phyloP scores from a whole-genome alignment of 2,113 vertebrate genomes.

The Ictalurus punctatus region DNA sequence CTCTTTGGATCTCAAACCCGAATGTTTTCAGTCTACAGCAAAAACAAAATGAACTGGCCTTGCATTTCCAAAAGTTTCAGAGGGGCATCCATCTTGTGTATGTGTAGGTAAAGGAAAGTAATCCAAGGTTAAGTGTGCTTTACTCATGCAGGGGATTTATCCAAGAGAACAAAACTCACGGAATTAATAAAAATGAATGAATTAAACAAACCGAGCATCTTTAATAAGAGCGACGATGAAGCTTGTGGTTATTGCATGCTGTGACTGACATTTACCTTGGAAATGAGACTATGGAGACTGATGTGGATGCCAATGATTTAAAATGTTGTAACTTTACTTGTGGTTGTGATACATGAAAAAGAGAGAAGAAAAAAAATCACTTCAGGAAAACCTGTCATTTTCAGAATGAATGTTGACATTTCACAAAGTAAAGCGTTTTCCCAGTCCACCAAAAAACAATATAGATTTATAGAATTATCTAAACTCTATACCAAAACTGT shows the following conservation, averaged over 20 bases:
- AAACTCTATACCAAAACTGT: neutral
- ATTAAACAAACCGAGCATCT: neutral
- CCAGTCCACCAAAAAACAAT: neutral
- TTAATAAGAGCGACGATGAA: neutral
- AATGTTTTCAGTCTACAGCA: too few species aligned
- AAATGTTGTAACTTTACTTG: neutral
- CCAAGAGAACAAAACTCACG: neutral
- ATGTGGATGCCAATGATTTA: neutral
- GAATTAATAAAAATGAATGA: neutral
- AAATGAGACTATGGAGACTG: neutral
- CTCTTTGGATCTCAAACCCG: too few species aligned
- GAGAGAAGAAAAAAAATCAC: neutral
- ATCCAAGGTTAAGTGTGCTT: neutral
- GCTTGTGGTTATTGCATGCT: neutral
- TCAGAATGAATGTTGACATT: neutral
- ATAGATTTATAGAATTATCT: neutral
- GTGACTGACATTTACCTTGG: slow-evolving; percentile 1
- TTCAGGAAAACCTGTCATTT: neutral
- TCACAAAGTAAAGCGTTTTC: neutral
- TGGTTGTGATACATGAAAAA: neutral
- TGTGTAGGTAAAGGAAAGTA: neutral
- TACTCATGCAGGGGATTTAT: neutral
- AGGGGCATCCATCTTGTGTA: neutral
- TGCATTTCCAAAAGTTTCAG: too few species aligned
- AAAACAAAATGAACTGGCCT: too few species aligned